Evolutionary conservation across 1,140 invertebrate species (phyloP).

Genomic region (Odontomachus brunneus): DNA sequence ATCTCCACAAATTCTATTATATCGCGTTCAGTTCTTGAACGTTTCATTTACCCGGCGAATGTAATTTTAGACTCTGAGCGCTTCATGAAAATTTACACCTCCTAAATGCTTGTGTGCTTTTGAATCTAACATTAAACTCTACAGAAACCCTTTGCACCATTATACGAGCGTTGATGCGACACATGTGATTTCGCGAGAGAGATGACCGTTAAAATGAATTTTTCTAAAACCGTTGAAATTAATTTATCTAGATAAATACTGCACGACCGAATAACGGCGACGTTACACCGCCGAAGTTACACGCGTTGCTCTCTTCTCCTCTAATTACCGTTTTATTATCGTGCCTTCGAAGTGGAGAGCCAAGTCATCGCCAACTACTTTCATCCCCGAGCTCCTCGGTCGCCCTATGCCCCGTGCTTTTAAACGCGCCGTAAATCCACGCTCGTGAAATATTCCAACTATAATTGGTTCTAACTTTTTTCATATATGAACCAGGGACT

Average conservation of each 20-base stretch:
- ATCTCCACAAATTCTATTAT: neutral
- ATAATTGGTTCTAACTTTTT: conserved; percentile 77
- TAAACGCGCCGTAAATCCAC: conserved; percentile 64
- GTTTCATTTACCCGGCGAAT: conserved; percentile 4
- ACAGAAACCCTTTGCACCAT: neutral
- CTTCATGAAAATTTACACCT: conserved; percentile 42
- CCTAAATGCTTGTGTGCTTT: neutral
- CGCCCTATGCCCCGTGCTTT: conserved; percentile 14
- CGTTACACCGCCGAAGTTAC: conserved; percentile 36
- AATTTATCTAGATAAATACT: conserved; percentile 49
- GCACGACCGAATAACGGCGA: neutral
- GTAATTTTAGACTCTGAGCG: conserved; percentile 12
- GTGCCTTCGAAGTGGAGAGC: conserved; percentile 7
- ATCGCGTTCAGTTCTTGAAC: neutral
- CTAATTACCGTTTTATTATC: conserved; percentile 56
- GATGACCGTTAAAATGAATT: conserved; percentile 41
- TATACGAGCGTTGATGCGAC: neutral
- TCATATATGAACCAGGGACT: conserved; percentile 71
- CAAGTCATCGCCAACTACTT: conserved; percentile 61
- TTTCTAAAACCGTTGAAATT: no score
- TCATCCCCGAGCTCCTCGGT: neutral
- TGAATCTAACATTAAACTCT: conserved; percentile 29
- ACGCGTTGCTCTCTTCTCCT: neutral
- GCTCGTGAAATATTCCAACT: conserved; percentile 69
- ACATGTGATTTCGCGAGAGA: conserved; percentile 27